Evolutionary conservation across 2,888 invertebrate genomes (phyloP).

Genomic region (Malacosoma neustria): DNA sequence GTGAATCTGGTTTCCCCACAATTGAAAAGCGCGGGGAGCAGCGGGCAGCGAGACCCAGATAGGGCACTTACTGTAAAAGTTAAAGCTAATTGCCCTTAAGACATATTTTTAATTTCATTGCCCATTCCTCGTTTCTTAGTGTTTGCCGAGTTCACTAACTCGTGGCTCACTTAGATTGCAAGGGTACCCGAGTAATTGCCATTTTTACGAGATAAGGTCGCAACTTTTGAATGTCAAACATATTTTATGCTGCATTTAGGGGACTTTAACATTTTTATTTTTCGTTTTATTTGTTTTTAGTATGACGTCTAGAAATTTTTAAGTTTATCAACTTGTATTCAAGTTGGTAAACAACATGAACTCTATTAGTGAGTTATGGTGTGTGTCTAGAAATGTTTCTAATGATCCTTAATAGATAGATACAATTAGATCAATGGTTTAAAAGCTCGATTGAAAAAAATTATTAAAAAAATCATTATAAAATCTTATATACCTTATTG

Average conservation of each 20-base stretch:
- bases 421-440: too few relatives aligned
- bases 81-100: slow-evolving; percentile 76
- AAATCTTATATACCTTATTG: too few relatives aligned
- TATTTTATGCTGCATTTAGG: slow-evolving; percentile 40
- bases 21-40: slow-evolving; percentile 67
- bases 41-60: slow-evolving; percentile 27
- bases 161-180: slow-evolving; percentile 39
- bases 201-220: slow-evolving; percentile 72
- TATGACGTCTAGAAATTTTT: too few relatives aligned
- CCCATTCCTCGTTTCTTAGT: slow-evolving; percentile 67
- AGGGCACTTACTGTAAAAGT: slow-evolving; percentile 74
- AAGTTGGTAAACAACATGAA: too few relatives aligned
- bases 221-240: slow-evolving; percentile 66
- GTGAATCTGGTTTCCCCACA: slow-evolving; percentile 64
- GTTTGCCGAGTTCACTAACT: slow-evolving; percentile 62
- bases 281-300: too few relatives aligned
- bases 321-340: too few relatives aligned
- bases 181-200: slow-evolving; percentile 65
- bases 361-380: too few relatives aligned
- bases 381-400: too few relatives aligned
- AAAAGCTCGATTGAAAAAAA: too few relatives aligned
- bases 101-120: slow-evolving; percentile 77
- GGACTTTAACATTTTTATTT: slow-evolving; percentile 9
- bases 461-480: too few relatives aligned
- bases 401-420: too few relatives aligned